Conservation (phyloP, 92 coral and sea anemone species). For the Parazoanthus swiftii region DNA sequence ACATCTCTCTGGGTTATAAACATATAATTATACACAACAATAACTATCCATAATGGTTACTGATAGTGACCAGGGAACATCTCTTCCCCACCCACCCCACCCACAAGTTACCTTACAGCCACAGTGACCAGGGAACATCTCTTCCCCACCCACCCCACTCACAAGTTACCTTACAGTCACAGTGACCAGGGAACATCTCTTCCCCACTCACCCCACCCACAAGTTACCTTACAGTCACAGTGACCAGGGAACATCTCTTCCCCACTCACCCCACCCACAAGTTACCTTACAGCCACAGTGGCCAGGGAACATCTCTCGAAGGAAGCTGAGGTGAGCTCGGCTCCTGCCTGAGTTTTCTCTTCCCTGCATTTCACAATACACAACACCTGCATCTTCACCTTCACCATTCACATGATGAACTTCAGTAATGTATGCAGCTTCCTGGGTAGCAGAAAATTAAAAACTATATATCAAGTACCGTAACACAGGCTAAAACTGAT, state of each 20-base stretch:
- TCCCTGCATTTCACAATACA: conserved; percentile 97
- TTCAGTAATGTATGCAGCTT: conserved; percentile 91
- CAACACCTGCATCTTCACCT: conserved; percentile 97
- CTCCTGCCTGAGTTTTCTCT: conserved; percentile 87
- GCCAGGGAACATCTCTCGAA: conserved; percentile 89
- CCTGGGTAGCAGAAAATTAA: conserved; percentile 45
- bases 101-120: conserved; percentile 76
- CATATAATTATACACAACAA: no score
- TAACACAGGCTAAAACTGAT: no score
- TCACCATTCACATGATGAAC: conserved; percentile 96
- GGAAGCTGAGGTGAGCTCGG: conserved; percentile 72
- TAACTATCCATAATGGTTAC: no score
- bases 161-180: no score
- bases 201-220: no score
- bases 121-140: conserved; percentile 89
- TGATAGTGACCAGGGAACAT: conserved; percentile 61
- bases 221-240: no score
- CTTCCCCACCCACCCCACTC: no score
- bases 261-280: no score
- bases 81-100: no score
- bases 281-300: conserved; percentile 90
- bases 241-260: conserved; percentile 61
- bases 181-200: conserved; percentile 85
- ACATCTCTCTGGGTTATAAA: no score
- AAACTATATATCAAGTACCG: no score